phyloP scores from a whole-genome alignment of 35 echinoderm and acorn worm genomes.

The Apostichopus japonicus region DNA sequence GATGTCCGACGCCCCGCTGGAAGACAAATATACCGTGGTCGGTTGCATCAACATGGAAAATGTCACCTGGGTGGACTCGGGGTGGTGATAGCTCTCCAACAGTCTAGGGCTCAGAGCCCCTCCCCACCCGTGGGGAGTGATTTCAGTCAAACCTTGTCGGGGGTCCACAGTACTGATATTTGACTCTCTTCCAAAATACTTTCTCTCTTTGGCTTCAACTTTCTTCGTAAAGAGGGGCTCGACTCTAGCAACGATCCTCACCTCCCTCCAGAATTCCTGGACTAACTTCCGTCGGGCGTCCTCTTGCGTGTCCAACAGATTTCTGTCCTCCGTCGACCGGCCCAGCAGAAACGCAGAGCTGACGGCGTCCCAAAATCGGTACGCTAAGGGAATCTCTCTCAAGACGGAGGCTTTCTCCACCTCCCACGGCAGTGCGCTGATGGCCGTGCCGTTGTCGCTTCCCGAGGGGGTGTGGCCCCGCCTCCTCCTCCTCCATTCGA shows the following conservation, averaged over 20 bases:
- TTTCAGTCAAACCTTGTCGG: slow-evolving; percentile 29
- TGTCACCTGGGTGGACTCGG: slow-evolving; percentile 45
- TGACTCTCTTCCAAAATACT: slow-evolving; percentile 19
- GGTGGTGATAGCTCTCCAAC: slow-evolving; percentile 41
- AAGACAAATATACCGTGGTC: slow-evolving; percentile 96
- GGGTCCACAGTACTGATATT: slow-evolving; percentile 40
- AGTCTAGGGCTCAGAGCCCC: background rate
- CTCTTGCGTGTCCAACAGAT: slow-evolving; percentile 63
- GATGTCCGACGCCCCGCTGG: slow-evolving; percentile 71
- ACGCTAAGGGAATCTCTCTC: slow-evolving; percentile 76
- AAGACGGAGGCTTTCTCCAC: slow-evolving; percentile 53
- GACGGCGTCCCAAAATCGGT: slow-evolving; percentile 71
- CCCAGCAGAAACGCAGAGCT: slow-evolving; percentile 9
- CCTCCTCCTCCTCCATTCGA: slow-evolving; percentile 13
- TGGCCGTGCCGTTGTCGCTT: slow-evolving; percentile 29
- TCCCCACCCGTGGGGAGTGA: slow-evolving; percentile 28
- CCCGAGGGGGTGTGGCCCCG: background rate
- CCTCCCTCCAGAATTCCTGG: slow-evolving; percentile 82
- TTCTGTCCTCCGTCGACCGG: background rate
- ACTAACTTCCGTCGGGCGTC: slow-evolving; percentile 83
- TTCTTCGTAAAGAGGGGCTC: slow-evolving; percentile 75
- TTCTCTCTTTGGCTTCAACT: slow-evolving; percentile 51
- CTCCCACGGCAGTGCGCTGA: slow-evolving; percentile 61
- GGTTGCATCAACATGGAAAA: slow-evolving; percentile 96
- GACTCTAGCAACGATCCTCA: slow-evolving; percentile 76